Percentiles rank a stretch among this genome's conserved stretches.
These are phyloP conservation scores for Drosophila suboccidentalis DNA, from an alignment of 2,888 invertebrate genomes.

Conservation along the genomic window DNA sequence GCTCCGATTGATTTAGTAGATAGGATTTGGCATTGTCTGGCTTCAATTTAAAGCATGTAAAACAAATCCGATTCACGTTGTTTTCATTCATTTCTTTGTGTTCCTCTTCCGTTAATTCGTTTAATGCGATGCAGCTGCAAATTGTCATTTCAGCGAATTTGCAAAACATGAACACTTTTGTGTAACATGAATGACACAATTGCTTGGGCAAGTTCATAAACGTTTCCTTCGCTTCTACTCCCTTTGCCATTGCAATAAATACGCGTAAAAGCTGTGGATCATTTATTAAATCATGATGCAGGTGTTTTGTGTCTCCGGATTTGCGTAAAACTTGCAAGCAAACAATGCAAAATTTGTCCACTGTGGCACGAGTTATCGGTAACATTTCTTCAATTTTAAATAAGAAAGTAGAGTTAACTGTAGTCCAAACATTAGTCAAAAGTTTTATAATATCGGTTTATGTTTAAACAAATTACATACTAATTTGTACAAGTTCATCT, in stretches of 20 bases:
- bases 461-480: background rate
- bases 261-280: conserved; percentile 23
- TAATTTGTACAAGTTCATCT: background rate
- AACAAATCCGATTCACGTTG: conserved; percentile 33
- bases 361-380: conserved; percentile 45
- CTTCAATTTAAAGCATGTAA: conserved; percentile 41
- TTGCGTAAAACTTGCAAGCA: conserved; percentile 41
- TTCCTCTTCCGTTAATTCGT: conserved; percentile 24
- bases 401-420: background rate
- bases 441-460: background rate
- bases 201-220: conserved; percentile 10
- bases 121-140: conserved; percentile 33
- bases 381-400: conserved; percentile 16
- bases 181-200: conserved; percentile 40
- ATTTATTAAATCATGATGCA: conserved; percentile 20
- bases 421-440: no score
- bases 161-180: conserved; percentile 28
- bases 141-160: conserved; percentile 47
- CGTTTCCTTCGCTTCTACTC: background rate
- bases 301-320: background rate
- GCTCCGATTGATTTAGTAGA: background rate
- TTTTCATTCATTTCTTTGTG: background rate
- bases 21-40: background rate
- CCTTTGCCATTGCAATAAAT: conserved; percentile 20
- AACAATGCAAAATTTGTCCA: conserved; percentile 39